Percentiles rank a stretch among this genome's conserved stretches.
phyloP scores from a whole-genome alignment of 1,140 invertebrate species.

The Lutraria rhynchaena region DNA sequence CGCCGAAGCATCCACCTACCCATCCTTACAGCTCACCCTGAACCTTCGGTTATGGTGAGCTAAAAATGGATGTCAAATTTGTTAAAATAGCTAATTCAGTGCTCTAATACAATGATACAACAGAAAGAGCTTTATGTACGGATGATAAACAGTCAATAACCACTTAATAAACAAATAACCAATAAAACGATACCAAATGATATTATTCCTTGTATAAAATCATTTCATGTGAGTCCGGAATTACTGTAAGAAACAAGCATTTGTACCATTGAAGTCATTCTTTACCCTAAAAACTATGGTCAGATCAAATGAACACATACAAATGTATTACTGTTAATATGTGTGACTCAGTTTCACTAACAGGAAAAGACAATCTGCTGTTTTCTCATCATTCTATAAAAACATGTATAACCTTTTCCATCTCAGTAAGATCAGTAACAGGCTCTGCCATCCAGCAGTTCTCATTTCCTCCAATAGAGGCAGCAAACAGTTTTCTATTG shows the following conservation, averaged over 20 bases:
- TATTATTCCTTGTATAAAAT: too few relatives aligned
- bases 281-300: not conserved
- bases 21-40: too few relatives aligned
- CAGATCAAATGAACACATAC: not conserved
- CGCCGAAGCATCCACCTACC: too few relatives aligned
- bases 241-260: too few relatives aligned
- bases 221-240: too few relatives aligned
- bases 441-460: slow-evolving; percentile 68
- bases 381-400: not conserved
- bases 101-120: not conserved
- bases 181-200: too few relatives aligned
- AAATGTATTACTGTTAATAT: not conserved
- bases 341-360: not conserved
- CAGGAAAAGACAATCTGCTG: not conserved
- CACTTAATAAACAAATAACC: too few relatives aligned
- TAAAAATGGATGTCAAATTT: not conserved
- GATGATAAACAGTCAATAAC: too few relatives aligned
- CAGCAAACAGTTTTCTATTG: slow-evolving; percentile 38
- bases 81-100: not conserved
- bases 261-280: too few relatives aligned
- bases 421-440: slow-evolving; percentile 85
- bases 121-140: too few relatives aligned
- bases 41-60: too few relatives aligned
- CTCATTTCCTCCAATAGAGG: slow-evolving; percentile 21
- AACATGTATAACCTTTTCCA: slow-evolving; percentile 82